Evolutionary conservation across 2,113 vertebrate genomes (phyloP).

Genomic region (Ornithorhynchus anatinus): DNA sequence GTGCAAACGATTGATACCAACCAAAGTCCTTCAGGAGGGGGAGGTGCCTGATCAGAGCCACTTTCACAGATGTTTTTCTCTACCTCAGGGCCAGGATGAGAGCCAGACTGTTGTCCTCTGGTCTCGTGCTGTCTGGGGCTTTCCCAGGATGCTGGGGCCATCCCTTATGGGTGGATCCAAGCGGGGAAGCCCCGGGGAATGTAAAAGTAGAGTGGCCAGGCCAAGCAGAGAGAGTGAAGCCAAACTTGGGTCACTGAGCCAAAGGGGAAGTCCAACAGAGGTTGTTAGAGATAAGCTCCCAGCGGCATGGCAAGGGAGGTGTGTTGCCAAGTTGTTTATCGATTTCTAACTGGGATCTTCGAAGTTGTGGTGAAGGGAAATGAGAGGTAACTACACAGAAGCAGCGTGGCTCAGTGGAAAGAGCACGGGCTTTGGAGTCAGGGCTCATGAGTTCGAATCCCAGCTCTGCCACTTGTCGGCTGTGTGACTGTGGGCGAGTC

Average conservation of each 20-base stretch:
- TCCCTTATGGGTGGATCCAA: background rate
- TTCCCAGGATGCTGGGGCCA: constrained; percentile 18
- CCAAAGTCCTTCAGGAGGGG: no score
- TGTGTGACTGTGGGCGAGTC: no score
- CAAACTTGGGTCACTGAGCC: background rate
- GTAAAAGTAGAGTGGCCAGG: constrained; percentile 17
- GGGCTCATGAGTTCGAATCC: no score
- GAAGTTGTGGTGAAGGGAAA: background rate
- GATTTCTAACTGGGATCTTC: no score
- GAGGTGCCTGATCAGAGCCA: background rate
- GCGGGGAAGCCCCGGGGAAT: constrained; percentile 16
- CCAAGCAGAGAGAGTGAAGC: background rate
- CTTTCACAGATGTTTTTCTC: background rate
- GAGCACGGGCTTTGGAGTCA: no score
- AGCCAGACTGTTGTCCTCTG: background rate
- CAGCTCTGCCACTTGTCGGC: no score
- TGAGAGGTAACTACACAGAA: background rate
- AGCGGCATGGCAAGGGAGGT: background rate
- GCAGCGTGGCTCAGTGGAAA: no score
- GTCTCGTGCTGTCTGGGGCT: constrained; percentile 14
- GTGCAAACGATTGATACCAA: no score
- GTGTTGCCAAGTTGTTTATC: background rate
- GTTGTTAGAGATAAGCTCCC: background rate
- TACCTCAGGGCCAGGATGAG: background rate
- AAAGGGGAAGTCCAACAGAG: background rate